Percentiles rank a stretch among this genome's conserved stretches.
These are phyloP conservation scores for Bergia sp. DNA, from an alignment of 92 coral and sea anemone species.

Conservation along the genomic window DNA sequence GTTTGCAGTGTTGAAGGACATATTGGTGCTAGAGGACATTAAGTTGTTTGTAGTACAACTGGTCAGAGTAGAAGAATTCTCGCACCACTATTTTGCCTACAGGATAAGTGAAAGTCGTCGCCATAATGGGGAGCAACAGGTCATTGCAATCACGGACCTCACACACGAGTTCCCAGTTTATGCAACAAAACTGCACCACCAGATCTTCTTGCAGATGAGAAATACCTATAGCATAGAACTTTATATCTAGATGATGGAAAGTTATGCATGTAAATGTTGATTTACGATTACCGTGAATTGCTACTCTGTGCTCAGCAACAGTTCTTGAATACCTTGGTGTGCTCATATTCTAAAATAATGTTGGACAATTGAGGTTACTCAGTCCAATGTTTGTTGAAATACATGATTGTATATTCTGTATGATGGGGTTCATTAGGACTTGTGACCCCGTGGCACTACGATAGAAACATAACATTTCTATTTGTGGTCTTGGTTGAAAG, in stretches of 20 bases:
- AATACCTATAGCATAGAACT: slow-evolving; percentile 35
- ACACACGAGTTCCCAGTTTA: slow-evolving; percentile 35
- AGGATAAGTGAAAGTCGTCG: neutral
- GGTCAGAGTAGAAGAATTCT: slow-evolving; percentile 38
- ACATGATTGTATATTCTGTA: slow-evolving; percentile 32
- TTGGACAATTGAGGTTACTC: slow-evolving; percentile 25
- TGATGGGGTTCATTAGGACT: slow-evolving; percentile 34
- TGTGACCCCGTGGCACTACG: slow-evolving; percentile 26
- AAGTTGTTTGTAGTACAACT: slow-evolving; percentile 43
- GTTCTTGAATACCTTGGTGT: slow-evolving; percentile 1
- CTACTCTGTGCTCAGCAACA: slow-evolving; percentile 7
- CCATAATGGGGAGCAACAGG: slow-evolving; percentile 33
- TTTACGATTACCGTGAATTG: neutral
- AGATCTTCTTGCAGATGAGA: slow-evolving; percentile 39
- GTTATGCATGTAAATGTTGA: slow-evolving; percentile 16
- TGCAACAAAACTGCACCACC: slow-evolving; percentile 34
- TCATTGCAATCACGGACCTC: slow-evolving; percentile 31
- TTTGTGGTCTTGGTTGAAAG: slow-evolving; percentile 27
- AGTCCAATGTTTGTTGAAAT: slow-evolving; percentile 29
- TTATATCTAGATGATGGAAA: slow-evolving; percentile 32
- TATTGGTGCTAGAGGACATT: slow-evolving; percentile 37
- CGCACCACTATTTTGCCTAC: slow-evolving; percentile 41
- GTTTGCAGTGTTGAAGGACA: slow-evolving; percentile 37
- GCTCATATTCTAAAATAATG: slow-evolving; percentile 20
- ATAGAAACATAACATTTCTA: slow-evolving; percentile 22